Evolutionary conservation across 2,113 vertebrate species (phyloP), one percentile per base, ranked within the genome.

Genomic region (Mixornis gularis): DNA sequence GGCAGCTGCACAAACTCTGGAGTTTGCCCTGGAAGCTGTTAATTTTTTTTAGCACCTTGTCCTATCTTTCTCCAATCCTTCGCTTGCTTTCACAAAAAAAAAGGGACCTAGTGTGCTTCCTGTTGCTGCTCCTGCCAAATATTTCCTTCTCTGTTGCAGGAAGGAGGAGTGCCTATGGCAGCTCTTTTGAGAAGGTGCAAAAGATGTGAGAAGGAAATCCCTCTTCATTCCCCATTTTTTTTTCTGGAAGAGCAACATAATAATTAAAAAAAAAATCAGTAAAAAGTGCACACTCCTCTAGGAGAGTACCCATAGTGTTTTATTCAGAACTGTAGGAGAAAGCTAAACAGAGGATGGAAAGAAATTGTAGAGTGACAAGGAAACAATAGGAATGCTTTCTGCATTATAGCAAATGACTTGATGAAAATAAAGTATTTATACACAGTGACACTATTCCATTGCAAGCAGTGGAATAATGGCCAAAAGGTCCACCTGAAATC

Each of bases 1-100:
- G 2, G 40, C 21, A 59, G 32, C 36, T 51, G 12, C 41, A 60
- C 56, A 30, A 19, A 52, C 14, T 36, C 49, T 0, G 0, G 21
- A 34, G 24, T 65, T 62, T 13, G 2, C 30, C 66, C 36, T 90
- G 44, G 36, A 36, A 92, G 29, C n/a, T 71, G 44, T 21, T 62
- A 24, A 1, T 38, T 46, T 48, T 69, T 69, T 79, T 68, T 25
- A 41, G 24, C 52, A 30, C 25, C 3, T 59, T 76, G 26, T 55
- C 21, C 40, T 48, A 12, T 11, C 7, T 79, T 82, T 55, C 58
- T 24, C 69, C 10, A 72, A 49, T 58, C 36, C 20, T 64, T 20
- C 1, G 2, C 27, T 74, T 89, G 16, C 14, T 87, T 90, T 78
- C 51, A 43, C 15, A 26, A 19, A 44, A 19, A 44, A 63, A 62